Base-by-base conservation (phyloP, 2,797 vertebrate genomes). In the Oophaga sylvatica region DNA sequence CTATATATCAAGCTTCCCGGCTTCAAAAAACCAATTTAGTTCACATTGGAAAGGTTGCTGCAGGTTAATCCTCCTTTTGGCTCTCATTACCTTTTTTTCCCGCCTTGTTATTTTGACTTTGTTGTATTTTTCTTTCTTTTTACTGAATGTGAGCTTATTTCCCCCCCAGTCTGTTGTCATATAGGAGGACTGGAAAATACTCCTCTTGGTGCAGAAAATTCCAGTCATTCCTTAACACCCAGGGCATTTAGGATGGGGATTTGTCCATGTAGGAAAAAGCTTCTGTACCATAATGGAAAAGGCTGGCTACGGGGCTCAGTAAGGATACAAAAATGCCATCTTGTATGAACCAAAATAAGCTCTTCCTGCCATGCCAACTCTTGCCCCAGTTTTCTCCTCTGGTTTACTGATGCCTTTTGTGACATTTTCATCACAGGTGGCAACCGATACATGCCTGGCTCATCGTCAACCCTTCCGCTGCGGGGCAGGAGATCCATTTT, bases 371-470 rank as follows among this genome's bases (percentile, higher is more conserved):
- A 20, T 45, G 19, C 4, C n/a, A 77, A 29, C 0, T 7, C n/a
- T 67, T 22, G 20, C 63, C 4, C 4, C 10, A n/a, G 45, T 60
- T 22, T 41, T 35, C 5, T 35, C 11, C 35, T 56, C 76, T 41
- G 16, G 16, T 59, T 53, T 20, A 8, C 13, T 56, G 8, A 22
- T 6, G 7, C 19, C 35, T 56, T 53, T n/a, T 65, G 68, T 73
- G 45, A 41, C 15, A 62, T 57, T 67, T 20, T 57, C 65, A 7
- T 83, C 35, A 59, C 89, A 97, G 96, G 96, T 92, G 91, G 95
- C 90, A 96, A 95, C 82, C 95, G 95, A 71, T 97, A 97, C 60
- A 94, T 96, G 83, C 96, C 96, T 45, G 94, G 94, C 65, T 93
- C 94, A 81, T 84, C 89, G 75, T 89, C 93, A 77, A 87, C 85